These are phyloP conservation scores for Tyria jacobaeae DNA, from an alignment of 2,888 invertebrate genomes.

Conservation along the genomic window DNA sequence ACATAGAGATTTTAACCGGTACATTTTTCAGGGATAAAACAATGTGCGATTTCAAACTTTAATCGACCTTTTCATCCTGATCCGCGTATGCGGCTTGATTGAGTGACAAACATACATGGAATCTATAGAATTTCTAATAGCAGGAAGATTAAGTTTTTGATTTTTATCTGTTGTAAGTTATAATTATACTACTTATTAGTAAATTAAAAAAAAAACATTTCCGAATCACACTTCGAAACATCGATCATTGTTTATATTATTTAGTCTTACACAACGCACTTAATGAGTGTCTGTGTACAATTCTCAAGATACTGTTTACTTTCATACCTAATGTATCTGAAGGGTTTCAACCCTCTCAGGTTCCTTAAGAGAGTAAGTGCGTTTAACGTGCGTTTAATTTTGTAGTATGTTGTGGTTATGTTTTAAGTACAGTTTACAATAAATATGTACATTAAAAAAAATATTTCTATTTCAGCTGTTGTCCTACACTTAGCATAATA, in stretches of 20 bases:
- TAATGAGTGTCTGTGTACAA: neutral
- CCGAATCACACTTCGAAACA: neutral
- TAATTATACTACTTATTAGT: too few relatives aligned
- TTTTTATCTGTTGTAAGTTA: too few relatives aligned
- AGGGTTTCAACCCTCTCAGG: conserved; percentile 6
- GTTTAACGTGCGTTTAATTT: neutral
- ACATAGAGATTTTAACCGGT: too few relatives aligned
- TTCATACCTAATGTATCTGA: neutral
- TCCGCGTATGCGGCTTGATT: too few relatives aligned
- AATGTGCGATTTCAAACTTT: too few relatives aligned
- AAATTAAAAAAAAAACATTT: neutral
- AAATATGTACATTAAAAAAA: neutral
- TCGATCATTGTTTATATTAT: neutral
- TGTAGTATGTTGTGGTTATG: neutral
- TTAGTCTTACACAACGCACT: neutral
- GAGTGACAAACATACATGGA: too few relatives aligned
- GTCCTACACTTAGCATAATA: conserved; percentile 48
- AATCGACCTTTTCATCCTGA: too few relatives aligned
- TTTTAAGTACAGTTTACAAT: neutral
- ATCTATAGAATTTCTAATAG: too few relatives aligned
- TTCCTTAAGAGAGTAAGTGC: conserved; percentile 5
- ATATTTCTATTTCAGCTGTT: conserved; percentile 28
- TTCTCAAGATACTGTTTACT: conserved; percentile 11
- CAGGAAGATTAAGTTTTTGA: too few relatives aligned
- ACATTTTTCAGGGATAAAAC: too few relatives aligned